Conservation (phyloP, 2,113 vertebrate genomes). For the Arvicanthis niloticus region DNA sequence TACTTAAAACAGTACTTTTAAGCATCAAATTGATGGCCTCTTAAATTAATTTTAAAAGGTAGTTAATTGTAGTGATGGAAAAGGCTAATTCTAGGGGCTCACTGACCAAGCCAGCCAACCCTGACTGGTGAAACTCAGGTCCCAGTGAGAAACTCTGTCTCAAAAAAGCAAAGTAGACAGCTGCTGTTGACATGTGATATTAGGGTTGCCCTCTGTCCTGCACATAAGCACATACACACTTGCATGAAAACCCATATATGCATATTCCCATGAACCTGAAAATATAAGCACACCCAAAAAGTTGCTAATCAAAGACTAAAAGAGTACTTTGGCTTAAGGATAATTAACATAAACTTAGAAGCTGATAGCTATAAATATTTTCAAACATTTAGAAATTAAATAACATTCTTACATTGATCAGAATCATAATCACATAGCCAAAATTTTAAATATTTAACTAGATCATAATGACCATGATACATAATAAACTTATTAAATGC, state of each 20-base stretch:
- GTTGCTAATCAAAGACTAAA: background rate
- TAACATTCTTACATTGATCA: background rate
- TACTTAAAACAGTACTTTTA: conserved; percentile 42
- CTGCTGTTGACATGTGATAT: background rate
- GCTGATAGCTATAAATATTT: background rate
- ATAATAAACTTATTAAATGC: background rate
- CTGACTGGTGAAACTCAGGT: background rate
- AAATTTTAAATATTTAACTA: conserved; percentile 34
- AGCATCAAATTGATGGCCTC: background rate
- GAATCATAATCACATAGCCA: background rate
- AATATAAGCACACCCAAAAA: background rate
- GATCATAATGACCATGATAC: background rate
- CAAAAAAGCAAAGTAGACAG: background rate
- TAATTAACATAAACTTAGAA: conserved; percentile 33
- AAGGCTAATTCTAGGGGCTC: background rate
- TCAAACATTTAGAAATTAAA: conserved; percentile 24
- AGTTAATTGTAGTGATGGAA: background rate
- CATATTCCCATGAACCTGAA: background rate
- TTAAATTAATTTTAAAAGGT: conserved; percentile 26
- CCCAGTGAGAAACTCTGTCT: background rate
- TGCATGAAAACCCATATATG: too few species aligned
- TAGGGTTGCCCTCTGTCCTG: background rate
- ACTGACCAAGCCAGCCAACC: background rate
- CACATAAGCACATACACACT: too few species aligned
- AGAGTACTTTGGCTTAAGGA: background rate